Evolutionary conservation across 1,140 invertebrate genomes (phyloP).

Genomic region (Heliconius eleuchia): DNA sequence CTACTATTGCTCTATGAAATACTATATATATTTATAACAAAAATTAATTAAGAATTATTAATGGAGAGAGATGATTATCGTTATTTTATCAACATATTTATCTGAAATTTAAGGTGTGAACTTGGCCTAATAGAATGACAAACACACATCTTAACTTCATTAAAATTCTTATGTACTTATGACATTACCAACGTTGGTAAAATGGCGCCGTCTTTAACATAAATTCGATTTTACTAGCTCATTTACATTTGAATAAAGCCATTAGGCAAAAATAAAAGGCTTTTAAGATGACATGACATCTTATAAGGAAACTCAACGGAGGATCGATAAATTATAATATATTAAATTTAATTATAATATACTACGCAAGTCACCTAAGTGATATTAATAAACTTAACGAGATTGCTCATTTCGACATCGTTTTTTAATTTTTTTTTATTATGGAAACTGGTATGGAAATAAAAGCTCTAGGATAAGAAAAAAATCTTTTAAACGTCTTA

Average conservation of each 20-base stretch:
- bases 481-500: neutral
- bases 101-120: conserved; percentile 5
- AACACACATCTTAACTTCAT: conserved; percentile 35
- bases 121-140: conserved; percentile 20
- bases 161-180: conserved; percentile 40
- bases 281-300: conserved; percentile 12
- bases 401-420: conserved; percentile 2
- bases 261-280: conserved; percentile 56
- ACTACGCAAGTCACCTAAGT: neutral
- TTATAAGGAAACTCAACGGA: conserved; percentile 11
- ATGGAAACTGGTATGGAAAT: neutral
- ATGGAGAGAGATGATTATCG: neutral
- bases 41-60: neutral
- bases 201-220: conserved; percentile 48
- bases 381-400: conserved; percentile 5
- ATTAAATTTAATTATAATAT: neutral
- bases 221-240: conserved; percentile 48
- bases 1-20: too few species aligned
- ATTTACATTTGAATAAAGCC: conserved; percentile 60
- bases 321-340: neutral
- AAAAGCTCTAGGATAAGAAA: neutral
- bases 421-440: neutral
- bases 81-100: neutral
- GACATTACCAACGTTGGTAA: conserved; percentile 37
- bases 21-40: neutral